phyloP scores from a whole-genome alignment of 2,797 vertebrate species.

The Xiphophorus birchmanni region DNA sequence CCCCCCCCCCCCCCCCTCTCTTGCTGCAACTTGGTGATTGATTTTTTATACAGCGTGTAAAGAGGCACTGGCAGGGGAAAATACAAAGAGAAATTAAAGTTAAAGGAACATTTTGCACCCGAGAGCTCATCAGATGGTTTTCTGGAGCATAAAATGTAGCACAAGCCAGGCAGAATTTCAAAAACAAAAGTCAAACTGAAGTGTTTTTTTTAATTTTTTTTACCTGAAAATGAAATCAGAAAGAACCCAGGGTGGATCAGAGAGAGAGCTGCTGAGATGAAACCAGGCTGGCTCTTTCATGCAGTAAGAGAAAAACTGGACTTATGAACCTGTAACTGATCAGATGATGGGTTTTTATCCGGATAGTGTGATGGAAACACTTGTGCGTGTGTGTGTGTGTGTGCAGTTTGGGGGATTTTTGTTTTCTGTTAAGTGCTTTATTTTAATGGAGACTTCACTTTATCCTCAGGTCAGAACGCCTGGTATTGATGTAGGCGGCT shows the following conservation, averaged over 20 bases:
- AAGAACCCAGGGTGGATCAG: background rate
- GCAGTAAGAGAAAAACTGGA: background rate
- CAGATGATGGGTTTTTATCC: background rate
- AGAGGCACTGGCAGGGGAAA: background rate
- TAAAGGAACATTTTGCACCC: background rate
- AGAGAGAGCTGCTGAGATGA: background rate
- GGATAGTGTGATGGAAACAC: background rate
- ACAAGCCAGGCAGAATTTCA: background rate
- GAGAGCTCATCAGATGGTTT: background rate
- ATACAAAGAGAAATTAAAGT: background rate
- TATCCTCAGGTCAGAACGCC: constrained; percentile 23
- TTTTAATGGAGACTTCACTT: constrained; percentile 31
- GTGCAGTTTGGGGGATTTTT: background rate
- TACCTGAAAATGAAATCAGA: background rate
- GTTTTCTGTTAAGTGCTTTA: constrained; percentile 8
- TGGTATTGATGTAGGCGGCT: constrained; percentile 31
- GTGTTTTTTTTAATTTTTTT: background rate
- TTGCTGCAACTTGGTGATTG: background rate
- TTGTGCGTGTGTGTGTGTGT: background rate
- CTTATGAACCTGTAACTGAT: background rate
- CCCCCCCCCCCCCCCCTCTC: accelerated
- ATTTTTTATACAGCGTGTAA: background rate
- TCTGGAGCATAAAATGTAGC: constrained; percentile 5
- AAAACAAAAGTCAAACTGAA: background rate
- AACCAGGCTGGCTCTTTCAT: background rate